phyloP scores from a whole-genome alignment of 1,140 invertebrate species.

The Aleiodes sp. region DNA sequence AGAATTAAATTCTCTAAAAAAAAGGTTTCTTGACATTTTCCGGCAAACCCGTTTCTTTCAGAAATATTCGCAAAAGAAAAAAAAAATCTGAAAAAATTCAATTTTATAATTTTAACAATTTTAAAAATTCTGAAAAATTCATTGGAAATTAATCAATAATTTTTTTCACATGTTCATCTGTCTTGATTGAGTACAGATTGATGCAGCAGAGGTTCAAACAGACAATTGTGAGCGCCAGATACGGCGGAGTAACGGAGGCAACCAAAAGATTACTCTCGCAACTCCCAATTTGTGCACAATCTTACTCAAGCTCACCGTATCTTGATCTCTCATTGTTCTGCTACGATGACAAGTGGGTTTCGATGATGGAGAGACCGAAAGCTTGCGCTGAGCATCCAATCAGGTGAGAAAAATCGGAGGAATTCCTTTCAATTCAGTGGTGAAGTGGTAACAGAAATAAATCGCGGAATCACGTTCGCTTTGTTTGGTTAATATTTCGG shows the following conservation, averaged over 20 bases:
- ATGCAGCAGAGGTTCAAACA: constrained; percentile 79
- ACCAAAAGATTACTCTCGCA: constrained; percentile 90
- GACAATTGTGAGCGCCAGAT: constrained; percentile 87
- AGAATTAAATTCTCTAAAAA: no score
- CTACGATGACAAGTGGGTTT: constrained; percentile 97
- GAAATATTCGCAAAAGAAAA: no score
- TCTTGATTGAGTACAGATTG: no score
- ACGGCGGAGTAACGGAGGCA: constrained; percentile 86
- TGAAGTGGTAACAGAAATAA: no score
- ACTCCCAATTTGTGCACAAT: constrained; percentile 94
- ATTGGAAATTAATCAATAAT: no score
- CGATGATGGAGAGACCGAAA: constrained; percentile 94
- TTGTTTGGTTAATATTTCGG: no score
- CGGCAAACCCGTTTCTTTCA: no score
- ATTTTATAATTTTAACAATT: not conserved
- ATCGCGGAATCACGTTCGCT: no score
- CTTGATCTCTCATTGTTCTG: constrained; percentile 92
- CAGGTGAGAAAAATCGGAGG: constrained; percentile 74
- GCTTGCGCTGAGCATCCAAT: constrained; percentile 94
- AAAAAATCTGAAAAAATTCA: not conserved
- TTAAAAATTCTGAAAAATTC: no score
- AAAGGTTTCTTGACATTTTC: no score
- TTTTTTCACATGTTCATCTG: no score
- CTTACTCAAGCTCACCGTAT: constrained; percentile 92
- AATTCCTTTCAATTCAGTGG: no score